A percentile compares a stretch with the other conserved stretches of the same genome.
phyloP scores from a whole-genome alignment of 2,113 vertebrate species.

The Aldabrachelys gigantea region DNA sequence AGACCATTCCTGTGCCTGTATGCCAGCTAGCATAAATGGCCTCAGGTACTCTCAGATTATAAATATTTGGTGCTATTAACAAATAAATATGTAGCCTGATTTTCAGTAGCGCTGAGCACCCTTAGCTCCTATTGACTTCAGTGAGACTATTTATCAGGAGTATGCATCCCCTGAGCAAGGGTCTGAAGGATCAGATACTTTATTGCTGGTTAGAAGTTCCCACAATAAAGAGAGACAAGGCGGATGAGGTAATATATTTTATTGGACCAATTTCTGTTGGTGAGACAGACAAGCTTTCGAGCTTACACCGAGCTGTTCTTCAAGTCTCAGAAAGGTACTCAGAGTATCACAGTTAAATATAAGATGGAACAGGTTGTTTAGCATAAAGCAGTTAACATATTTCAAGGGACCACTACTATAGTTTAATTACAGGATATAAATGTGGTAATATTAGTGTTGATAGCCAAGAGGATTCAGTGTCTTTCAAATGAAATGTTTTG shows the following conservation, averaged over 20 bases:
- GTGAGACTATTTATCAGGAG: constrained; percentile 14
- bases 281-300: too few species aligned
- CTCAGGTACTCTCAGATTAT: background rate
- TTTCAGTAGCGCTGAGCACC: constrained; percentile 15
- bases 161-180: background rate
- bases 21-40: background rate
- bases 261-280: too few species aligned
- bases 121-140: background rate
- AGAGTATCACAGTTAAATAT: too few species aligned
- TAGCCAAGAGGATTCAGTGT: background rate
- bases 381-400: too few species aligned
- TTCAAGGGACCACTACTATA: background rate
- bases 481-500: background rate
- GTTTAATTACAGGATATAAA: constrained; percentile 19
- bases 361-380: too few species aligned
- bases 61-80: background rate
- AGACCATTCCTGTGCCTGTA: background rate
- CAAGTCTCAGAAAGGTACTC: too few species aligned
- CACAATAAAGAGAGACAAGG: rapidly evolving
- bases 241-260: too few species aligned
- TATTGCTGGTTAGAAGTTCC: background rate
- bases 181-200: background rate
- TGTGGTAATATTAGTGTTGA: background rate
- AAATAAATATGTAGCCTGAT: constrained; percentile 17
- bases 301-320: too few species aligned